Evolutionary conservation across 2,797 vertebrate genomes (phyloP), one percentile per base, ranked within the genome.

Genomic region (Novumbra hubbsi): DNA sequence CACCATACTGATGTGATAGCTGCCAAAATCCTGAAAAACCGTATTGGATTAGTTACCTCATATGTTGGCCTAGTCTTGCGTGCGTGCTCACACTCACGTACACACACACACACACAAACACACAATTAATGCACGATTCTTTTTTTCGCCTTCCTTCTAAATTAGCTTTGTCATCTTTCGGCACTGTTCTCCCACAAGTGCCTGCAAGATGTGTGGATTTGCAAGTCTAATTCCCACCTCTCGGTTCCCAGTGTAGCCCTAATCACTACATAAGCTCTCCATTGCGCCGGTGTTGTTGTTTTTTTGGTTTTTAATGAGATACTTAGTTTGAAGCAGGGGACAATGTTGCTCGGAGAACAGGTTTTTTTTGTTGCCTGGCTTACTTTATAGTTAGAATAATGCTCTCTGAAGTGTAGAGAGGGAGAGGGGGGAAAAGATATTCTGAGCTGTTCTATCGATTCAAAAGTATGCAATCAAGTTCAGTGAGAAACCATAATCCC

Each of bases 261-360:
- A 77, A 50, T 77, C 67, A 63, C 67, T 73, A 77, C 68, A 73
- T 45, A 65, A 71, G 49, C 68, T 62, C 63, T 60, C 55, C 65
- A 69, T 73, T 48, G 28, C 72, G 70, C 48, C 55, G 68, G 49
- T 49, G 27, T 68, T 34, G 69, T 60, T 45, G 41, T 68, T 66
- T 75, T 11, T 52, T 38, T 16, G 32, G 45, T 38, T 75, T 75
- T 77, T 77, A 69, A 77, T 69, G 65, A 73, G 71, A 41, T 34
- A 73, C 65, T 76, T 72, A 62, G 48, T 49, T 57, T 30, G 69
- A 66, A 68, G 50, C 49, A 38, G n/a, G 50, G 34, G 68, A 65
- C 62, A 49, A 66, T 67, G 21, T 68, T 64, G 63, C 48, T 30
- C 9, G n/a, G 66, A 50, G 52, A 38, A 24, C 65, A 71, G 30